These are phyloP conservation scores for Pogonomyrmex barbatus DNA, from an alignment of 1,140 invertebrate genomes.

Conservation along the genomic window DNA sequence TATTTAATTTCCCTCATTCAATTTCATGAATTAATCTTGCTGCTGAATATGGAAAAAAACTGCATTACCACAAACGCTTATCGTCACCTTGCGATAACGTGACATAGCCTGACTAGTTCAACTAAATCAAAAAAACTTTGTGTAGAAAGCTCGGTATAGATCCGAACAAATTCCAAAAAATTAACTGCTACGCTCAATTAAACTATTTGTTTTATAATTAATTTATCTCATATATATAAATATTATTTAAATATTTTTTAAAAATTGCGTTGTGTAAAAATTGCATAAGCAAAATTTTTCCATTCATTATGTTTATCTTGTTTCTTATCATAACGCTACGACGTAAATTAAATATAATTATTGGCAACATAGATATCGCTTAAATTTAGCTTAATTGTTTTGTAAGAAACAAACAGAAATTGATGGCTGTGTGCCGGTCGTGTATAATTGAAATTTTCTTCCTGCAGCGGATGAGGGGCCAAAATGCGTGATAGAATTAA, in stretches of 20 bases:
- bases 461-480: slow-evolving; percentile 78
- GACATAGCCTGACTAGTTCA: slow-evolving; percentile 28
- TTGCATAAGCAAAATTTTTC: not conserved
- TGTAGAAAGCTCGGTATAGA: not conserved
- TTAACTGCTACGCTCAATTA: slow-evolving; percentile 32
- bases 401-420: slow-evolving; percentile 48
- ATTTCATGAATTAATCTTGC: slow-evolving; percentile 17
- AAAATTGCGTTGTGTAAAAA: not conserved
- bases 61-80: not conserved
- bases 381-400: slow-evolving; percentile 36
- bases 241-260: not conserved
- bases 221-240: not conserved
- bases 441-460: slow-evolving; percentile 65
- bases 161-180: not conserved
- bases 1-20: slow-evolving; percentile 63
- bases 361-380: not conserved
- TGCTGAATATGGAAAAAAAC: not conserved
- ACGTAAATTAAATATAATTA: not conserved
- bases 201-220: slow-evolving; percentile 7
- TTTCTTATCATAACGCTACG: not conserved
- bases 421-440: slow-evolving; percentile 19
- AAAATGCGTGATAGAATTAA: slow-evolving; percentile 78
- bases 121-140: slow-evolving; percentile 54
- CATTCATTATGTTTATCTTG: not conserved
- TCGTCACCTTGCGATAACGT: slow-evolving; percentile 13